Conservation (phyloP, 2,113 vertebrate species). For the Saguinus imperator region DNA sequence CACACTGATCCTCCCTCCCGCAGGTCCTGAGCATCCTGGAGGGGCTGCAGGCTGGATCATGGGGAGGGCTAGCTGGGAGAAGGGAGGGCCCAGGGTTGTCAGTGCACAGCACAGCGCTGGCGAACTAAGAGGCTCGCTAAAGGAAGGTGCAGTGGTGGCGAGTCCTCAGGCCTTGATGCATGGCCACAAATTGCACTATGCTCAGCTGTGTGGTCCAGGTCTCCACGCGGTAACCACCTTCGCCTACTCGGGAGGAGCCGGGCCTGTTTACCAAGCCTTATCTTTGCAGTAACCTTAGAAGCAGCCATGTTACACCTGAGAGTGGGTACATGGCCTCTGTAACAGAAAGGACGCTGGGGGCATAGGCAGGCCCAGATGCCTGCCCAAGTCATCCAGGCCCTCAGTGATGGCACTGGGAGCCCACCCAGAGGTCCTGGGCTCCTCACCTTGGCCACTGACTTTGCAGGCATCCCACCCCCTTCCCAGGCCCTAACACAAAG, state of each 20-base stretch:
- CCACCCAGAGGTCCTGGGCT: background rate
- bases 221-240: background rate
- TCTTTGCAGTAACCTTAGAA: background rate
- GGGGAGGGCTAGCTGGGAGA: background rate
- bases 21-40: background rate
- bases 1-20: background rate
- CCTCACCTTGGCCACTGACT: background rate
- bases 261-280: background rate
- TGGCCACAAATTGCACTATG: background rate
- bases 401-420: background rate
- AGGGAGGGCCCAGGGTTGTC: background rate
- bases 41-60: background rate
- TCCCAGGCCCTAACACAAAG: background rate
- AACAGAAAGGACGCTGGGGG: background rate
- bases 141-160: background rate
- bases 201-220: background rate
- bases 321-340: background rate
- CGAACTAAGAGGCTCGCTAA: background rate
- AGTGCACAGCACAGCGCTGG: background rate
- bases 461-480: background rate
- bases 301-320: accelerated
- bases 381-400: background rate
- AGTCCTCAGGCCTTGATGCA: background rate
- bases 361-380: background rate
- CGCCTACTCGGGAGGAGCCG: background rate